phyloP scores from a whole-genome alignment of 2,888 invertebrate species.

The Sinopyrophorus schimmeli region DNA sequence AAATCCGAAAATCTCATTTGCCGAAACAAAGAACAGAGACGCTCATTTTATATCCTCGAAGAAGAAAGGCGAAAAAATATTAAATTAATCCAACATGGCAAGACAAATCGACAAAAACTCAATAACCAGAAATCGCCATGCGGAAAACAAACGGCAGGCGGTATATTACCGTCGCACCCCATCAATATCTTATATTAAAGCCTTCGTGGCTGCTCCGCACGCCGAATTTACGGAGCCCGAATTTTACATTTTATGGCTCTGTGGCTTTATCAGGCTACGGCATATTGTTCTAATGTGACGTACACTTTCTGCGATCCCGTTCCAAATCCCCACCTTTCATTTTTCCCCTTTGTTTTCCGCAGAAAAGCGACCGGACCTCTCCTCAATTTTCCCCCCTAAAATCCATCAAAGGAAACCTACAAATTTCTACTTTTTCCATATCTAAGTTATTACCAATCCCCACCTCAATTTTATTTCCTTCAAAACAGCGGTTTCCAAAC shows the following conservation, averaged over 20 bases:
- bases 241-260: constrained; percentile 47
- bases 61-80: too few species aligned
- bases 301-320: constrained; percentile 34
- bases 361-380: too few species aligned
- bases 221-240: constrained; percentile 41
- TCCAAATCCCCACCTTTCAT: too few species aligned
- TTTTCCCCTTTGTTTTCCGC: too few species aligned
- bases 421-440: too few species aligned
- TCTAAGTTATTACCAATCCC: too few species aligned
- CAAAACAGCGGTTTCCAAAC: too few species aligned
- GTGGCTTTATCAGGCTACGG: constrained; percentile 47
- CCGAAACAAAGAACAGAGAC: constrained; percentile 29
- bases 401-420: too few species aligned
- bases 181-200: constrained; percentile 35
- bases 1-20: constrained; percentile 37
- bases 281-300: constrained; percentile 42
- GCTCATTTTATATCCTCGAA: constrained; percentile 15
- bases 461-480: too few species aligned
- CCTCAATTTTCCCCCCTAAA: too few species aligned
- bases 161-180: constrained; percentile 33
- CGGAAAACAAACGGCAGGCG: constrained; percentile 36
- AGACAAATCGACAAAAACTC: constrained; percentile 38
- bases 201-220: constrained; percentile 29
- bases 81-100: constrained; percentile 36
- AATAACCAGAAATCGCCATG: constrained; percentile 35